These are phyloP conservation scores for Iselma pallidipennis DNA, from an alignment of 2,888 invertebrate genomes.

Conservation along the genomic window DNA sequence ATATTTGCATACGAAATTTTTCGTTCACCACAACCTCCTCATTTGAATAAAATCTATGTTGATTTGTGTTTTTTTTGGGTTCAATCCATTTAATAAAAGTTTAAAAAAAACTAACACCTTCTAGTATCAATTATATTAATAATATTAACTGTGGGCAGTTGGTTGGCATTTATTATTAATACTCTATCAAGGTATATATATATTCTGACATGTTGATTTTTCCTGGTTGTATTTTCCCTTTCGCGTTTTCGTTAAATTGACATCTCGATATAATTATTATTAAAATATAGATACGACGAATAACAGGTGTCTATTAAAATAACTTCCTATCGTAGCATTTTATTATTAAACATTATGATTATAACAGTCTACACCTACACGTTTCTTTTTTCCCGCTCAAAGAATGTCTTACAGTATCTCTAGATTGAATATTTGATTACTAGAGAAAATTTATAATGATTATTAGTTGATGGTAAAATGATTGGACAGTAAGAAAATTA, in stretches of 20 bases:
- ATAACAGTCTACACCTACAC: not conserved
- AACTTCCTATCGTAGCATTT: not conserved
- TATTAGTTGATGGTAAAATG: too few relatives aligned
- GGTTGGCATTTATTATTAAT: not conserved
- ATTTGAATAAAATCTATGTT: not conserved
- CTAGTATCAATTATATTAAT: not conserved
- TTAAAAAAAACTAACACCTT: not conserved
- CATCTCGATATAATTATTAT: not conserved
- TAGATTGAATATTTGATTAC: too few relatives aligned
- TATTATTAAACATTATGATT: not conserved
- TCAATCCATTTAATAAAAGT: too few relatives aligned
- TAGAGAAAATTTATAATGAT: too few relatives aligned
- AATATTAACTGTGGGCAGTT: too few relatives aligned
- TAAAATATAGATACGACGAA: not conserved
- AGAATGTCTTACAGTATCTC: too few relatives aligned
- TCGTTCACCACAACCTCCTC: too few relatives aligned
- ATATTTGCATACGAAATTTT: not conserved
- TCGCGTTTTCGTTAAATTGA: not conserved
- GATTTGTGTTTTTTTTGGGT: too few relatives aligned
- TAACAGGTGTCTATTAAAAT: not conserved
- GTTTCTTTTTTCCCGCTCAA: too few relatives aligned
- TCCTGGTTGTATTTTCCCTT: not conserved
- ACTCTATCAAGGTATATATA: not conserved
- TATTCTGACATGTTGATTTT: too few relatives aligned
- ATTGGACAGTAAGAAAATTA: too few relatives aligned